phyloP scores from a whole-genome alignment of 2,888 invertebrate genomes.

The Ferdinandea cuprea region DNA sequence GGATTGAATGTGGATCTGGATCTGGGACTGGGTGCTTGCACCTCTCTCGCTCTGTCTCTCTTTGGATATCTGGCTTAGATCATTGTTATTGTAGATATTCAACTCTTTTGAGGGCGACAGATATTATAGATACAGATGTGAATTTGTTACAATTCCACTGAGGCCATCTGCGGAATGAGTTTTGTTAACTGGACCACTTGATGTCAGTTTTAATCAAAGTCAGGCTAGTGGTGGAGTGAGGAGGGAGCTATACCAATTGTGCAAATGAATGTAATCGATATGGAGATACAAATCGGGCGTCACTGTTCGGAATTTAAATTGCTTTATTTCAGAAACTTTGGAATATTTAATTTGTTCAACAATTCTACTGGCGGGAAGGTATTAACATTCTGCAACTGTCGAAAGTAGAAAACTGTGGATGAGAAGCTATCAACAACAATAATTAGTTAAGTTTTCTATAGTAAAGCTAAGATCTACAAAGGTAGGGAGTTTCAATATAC shows the following conservation, averaged over 20 bases:
- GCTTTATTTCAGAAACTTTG: neutral
- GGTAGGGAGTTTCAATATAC: too few relatives aligned
- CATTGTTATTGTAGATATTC: too few relatives aligned
- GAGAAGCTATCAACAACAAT: too few relatives aligned
- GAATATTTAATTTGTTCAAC: too few relatives aligned
- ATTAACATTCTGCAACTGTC: too few relatives aligned
- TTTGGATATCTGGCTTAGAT: too few relatives aligned
- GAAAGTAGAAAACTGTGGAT: too few relatives aligned
- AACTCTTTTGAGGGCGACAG: slow-evolving; percentile 56
- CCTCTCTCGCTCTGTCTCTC: too few relatives aligned
- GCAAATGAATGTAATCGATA: slow-evolving; percentile 38
- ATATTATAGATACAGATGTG: slow-evolving; percentile 22
- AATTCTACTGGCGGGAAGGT: too few relatives aligned
- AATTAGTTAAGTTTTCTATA: too few relatives aligned
- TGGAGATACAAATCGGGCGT: slow-evolving; percentile 30
- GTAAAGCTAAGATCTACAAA: too few relatives aligned
- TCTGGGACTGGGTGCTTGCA: too few relatives aligned
- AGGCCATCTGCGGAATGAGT: slow-evolving; percentile 37
- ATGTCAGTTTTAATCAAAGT: slow-evolving; percentile 31
- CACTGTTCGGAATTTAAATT: slow-evolving; percentile 6
- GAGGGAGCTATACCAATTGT: slow-evolving; percentile 1
- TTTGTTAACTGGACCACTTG: slow-evolving; percentile 34
- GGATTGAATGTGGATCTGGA: slow-evolving; percentile 33
- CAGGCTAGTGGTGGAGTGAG: neutral
- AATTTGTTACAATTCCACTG: slow-evolving; percentile 36